phyloP scores from a whole-genome alignment of 2,888 invertebrate genomes.

The Agapostemon virescens region DNA sequence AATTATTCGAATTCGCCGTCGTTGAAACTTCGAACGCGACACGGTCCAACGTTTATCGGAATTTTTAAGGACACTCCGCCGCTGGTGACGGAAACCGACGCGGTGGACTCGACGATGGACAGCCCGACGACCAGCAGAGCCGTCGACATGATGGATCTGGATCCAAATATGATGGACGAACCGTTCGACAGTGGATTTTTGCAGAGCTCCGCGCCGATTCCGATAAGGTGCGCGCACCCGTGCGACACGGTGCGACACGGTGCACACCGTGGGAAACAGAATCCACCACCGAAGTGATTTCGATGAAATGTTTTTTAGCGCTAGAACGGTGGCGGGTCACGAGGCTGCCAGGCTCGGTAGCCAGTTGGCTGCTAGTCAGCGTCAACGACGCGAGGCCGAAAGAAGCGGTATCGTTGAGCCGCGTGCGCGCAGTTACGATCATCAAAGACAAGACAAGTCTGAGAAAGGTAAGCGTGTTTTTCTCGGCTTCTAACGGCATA shows the following conservation, averaged over 20 bases:
- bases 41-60: background rate
- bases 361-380: constrained; percentile 79
- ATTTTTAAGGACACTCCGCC: constrained; percentile 71
- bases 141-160: constrained; percentile 79
- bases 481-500: background rate
- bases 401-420: constrained; percentile 81
- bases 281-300: background rate
- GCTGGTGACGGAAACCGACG: constrained; percentile 72
- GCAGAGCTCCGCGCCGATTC: constrained; percentile 78
- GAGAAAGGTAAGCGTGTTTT: constrained; percentile 80
- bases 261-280: background rate
- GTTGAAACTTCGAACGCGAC: no score
- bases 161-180: constrained; percentile 79
- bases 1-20: no score
- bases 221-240: constrained; percentile 73
- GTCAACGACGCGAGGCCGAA: constrained; percentile 78
- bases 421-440: constrained; percentile 86
- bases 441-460: constrained; percentile 82
- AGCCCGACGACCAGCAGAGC: constrained; percentile 78
- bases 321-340: constrained; percentile 88
- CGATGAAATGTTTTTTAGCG: constrained; percentile 50
- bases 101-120: constrained; percentile 72
- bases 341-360: constrained; percentile 89
- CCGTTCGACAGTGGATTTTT: constrained; percentile 79
- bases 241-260: background rate